Base-by-base conservation (phyloP, 2,888 invertebrate genomes). In the Polydrusus pterygomalis region DNA sequence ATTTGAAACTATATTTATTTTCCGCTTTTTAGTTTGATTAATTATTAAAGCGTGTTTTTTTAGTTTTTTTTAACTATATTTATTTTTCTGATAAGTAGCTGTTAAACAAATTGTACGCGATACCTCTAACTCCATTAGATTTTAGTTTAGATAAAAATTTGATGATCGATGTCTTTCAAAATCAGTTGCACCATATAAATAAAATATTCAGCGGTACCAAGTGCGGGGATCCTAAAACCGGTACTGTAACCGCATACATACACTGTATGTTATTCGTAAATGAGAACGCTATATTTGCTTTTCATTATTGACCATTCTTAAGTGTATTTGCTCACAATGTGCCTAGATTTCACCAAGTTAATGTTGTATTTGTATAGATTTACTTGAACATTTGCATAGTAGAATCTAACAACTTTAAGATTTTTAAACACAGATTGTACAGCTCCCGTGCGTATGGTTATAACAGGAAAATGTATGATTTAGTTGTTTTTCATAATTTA, bases 281-380 rank as follows among this genome's bases (percentile, higher is more conserved):
- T 64, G 73, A 56, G 72, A 73, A 77, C 70, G 72, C 45, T 73
- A 69, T 76, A 58, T 77, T 77, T 77, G 74, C 54, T 74, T 74
- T 74, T 77, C 77, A 72, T 74, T 77, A 77, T 77, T 77, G 73
- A 70, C 77, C 70, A 54, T 60, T 70, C 64, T 77, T 77, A 77
- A 77, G 77, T 77, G 77, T 77, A 77, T 77, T 77, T 77, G 77
- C 60, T 56, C 67, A 58, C 64, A 64, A 73, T 62, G 75, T 75
- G 71, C 71, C 68, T 75, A 71, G 75, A 75, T 75, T 75, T 75
- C 75, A 75, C 75, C 71, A 62, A 71, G 70, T 67, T 65, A 75
- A 75, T 71, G 67, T 62, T 60, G 49, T 75, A 49, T 75, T 75
- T 75, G 71, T 60, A 70, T 75, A 75, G 75, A 65, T 67, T 75